Percentiles rank a stretch among this genome's conserved stretches.
phyloP scores from a whole-genome alignment of 2,888 invertebrate genomes.

The Schrankia costaestrigalis region DNA sequence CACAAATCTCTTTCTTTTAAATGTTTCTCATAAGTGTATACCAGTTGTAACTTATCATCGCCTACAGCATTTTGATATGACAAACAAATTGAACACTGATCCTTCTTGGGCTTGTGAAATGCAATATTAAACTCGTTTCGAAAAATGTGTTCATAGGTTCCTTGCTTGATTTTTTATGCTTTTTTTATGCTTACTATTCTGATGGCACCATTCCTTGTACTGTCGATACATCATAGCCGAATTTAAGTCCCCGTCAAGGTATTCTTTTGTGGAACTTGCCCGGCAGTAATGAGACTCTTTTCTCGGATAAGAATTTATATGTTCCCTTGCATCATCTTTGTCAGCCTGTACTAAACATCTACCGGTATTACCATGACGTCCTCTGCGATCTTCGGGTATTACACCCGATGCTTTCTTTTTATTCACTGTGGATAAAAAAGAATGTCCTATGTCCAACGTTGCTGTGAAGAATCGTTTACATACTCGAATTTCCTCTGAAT shows the following conservation, averaged over 20 bases:
- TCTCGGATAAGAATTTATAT: neutral
- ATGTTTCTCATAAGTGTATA: conserved; percentile 10
- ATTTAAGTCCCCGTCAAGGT: conserved; percentile 8
- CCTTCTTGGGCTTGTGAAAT: conserved; percentile 10
- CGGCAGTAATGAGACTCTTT: neutral
- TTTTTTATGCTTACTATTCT: too few species aligned
- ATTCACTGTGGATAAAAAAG: conserved; percentile 8
- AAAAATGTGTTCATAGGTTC: conserved; percentile 11
- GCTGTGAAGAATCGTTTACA: conserved; percentile 4
- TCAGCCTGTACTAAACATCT: neutral
- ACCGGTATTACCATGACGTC: neutral
- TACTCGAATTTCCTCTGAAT: conserved; percentile 7
- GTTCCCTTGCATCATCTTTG: neutral
- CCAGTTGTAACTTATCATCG: conserved; percentile 13
- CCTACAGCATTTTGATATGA: conserved; percentile 5
- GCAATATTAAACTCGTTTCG: conserved; percentile 11
- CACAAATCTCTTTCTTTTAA: conserved; percentile 14
- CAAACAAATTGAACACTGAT: conserved; percentile 11
- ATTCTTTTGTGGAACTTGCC: conserved; percentile 4
- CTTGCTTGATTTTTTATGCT: conserved; percentile 11
- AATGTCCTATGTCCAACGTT: conserved; percentile 6
- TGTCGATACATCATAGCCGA: conserved; percentile 6
- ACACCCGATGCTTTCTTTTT: conserved; percentile 1
- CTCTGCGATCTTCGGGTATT: neutral
- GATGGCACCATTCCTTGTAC: too few species aligned